Percentiles rank a stretch among this genome's conserved stretches.
These are phyloP conservation scores for Anastrepha ludens DNA, from an alignment of 1,140 invertebrate species.

Conservation along the genomic window DNA sequence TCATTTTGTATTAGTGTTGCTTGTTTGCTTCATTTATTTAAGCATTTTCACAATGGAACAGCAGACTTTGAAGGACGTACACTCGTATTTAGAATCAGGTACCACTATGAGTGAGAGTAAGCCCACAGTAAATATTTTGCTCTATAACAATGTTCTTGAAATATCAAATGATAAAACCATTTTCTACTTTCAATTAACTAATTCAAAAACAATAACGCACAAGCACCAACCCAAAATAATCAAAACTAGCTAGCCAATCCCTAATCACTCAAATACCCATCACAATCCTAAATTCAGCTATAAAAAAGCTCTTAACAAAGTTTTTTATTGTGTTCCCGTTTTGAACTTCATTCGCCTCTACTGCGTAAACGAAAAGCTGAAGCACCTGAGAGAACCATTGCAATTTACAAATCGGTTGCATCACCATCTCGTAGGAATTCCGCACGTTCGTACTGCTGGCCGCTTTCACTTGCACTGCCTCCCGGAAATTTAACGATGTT, in stretches of 20 bases:
- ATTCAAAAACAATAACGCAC: not conserved
- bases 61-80: too few species aligned
- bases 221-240: too few species aligned
- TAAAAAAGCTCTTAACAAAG: not conserved
- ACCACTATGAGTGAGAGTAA: too few species aligned
- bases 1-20: too few species aligned
- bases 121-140: too few species aligned
- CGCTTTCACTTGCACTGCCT: not conserved
- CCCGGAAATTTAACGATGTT: not conserved
- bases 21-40: too few species aligned
- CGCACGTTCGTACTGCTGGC: not conserved
- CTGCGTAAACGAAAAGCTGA: not conserved
- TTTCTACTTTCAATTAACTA: not conserved
- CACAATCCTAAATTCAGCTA: not conserved
- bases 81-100: too few species aligned
- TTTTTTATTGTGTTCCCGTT: not conserved
- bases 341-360: not conserved
- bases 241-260: not conserved
- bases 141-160: not conserved
- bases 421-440: constrained; percentile 31
- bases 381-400: constrained; percentile 23
- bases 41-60: too few species aligned
- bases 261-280: not conserved
- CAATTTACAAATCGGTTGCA: constrained; percentile 46
- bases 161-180: not conserved